A percentile compares a stretch with the other conserved stretches of the same genome.
Evolutionary conservation across 2,888 invertebrate species (phyloP).

Genomic region (Scrobipalpa atriplicella): DNA sequence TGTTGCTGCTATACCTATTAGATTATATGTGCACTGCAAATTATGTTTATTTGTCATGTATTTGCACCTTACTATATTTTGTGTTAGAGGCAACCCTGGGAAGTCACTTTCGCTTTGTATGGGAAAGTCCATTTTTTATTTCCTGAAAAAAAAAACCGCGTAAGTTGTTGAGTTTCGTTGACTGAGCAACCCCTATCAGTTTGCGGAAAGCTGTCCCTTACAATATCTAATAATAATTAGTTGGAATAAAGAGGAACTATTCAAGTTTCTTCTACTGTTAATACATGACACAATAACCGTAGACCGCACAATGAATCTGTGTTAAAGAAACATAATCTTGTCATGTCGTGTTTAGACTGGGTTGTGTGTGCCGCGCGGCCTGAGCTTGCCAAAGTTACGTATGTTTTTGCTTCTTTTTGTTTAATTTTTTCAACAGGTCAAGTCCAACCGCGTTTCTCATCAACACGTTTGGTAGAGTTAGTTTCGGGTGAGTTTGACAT

Average conservation of each 20-base stretch:
- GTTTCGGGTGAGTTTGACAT: constrained; percentile 88
- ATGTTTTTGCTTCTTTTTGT: constrained; percentile 77
- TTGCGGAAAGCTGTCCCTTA: no score
- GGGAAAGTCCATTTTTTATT: no score
- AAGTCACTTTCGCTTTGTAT: no score
- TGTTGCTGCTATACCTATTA: constrained; percentile 52
- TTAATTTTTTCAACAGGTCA: constrained; percentile 88
- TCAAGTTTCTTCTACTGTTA: not conserved
- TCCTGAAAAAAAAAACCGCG: no score
- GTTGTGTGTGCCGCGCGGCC: constrained; percentile 62
- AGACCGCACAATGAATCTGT: constrained; percentile 35
- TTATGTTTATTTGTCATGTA: constrained; percentile 51
- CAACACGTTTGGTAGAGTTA: constrained; percentile 87
- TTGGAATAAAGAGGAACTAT: not conserved
- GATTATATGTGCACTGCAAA: constrained; percentile 53
- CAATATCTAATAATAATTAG: not conserved
- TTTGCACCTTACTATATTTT: constrained; percentile 29
- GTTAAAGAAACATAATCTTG: constrained; percentile 17
- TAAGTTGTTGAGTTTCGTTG: no score
- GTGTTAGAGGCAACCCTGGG: not conserved
- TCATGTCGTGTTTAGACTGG: constrained; percentile 59
- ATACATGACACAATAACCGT: constrained; percentile 49
- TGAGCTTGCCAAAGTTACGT: constrained; percentile 70
- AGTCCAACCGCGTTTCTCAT: constrained; percentile 87
- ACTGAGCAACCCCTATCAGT: no score